phyloP scores from a whole-genome alignment of 2,113 vertebrate species.

The Strigops habroptila region DNA sequence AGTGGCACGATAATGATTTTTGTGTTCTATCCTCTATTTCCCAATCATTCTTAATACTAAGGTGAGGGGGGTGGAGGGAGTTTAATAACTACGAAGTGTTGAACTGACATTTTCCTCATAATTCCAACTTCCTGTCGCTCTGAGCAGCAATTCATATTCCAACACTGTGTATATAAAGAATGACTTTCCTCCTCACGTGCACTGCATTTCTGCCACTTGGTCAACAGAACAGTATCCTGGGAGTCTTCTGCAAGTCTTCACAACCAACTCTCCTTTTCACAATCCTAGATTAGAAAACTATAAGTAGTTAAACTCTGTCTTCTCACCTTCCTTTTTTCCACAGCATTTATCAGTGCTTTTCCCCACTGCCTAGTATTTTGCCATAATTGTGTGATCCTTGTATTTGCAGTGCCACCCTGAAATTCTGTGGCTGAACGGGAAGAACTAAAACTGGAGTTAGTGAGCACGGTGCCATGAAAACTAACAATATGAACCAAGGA shows the following conservation, averaged over 20 bases:
- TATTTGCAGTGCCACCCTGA: background rate
- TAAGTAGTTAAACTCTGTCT: background rate
- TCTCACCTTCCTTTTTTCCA: background rate
- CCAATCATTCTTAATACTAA: background rate
- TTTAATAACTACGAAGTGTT: background rate
- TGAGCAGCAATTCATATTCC: background rate
- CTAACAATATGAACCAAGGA: background rate
- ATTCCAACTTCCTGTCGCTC: background rate
- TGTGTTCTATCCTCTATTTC: background rate
- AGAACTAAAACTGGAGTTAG: background rate
- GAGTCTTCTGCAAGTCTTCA: background rate
- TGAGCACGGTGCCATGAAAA: background rate
- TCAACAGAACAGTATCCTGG: background rate
- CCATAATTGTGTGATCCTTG: accelerated
- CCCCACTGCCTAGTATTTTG: background rate
- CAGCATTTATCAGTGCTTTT: background rate
- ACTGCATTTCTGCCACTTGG: background rate
- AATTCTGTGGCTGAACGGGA: background rate
- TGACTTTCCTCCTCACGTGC: background rate
- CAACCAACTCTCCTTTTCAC: background rate
- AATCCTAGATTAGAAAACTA: background rate
- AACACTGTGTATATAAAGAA: background rate
- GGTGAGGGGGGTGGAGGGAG: background rate
- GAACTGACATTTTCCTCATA: background rate
- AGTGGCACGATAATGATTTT: background rate